phyloP scores from a whole-genome alignment of 2,113 vertebrate species.

The Peromyscus polionotus region DNA sequence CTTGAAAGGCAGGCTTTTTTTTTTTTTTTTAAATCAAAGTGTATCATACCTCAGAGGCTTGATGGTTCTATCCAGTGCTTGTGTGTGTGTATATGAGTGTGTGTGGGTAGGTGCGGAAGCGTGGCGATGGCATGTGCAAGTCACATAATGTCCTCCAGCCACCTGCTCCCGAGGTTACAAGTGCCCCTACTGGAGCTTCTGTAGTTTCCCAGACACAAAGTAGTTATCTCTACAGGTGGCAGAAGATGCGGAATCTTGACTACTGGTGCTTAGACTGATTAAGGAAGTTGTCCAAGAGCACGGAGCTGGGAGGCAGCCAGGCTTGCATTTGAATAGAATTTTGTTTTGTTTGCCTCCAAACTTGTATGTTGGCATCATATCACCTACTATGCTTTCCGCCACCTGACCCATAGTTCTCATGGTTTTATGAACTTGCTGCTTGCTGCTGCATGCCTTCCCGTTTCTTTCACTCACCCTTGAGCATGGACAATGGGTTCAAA shows the following conservation, averaged over 20 bases:
- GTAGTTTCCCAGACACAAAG: background rate
- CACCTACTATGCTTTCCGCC: background rate
- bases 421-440: background rate
- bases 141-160: background rate
- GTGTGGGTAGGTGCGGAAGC: fast-evolving
- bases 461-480: background rate
- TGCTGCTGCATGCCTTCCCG: background rate
- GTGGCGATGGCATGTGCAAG: fast-evolving
- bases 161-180: background rate
- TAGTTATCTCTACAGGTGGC: background rate
- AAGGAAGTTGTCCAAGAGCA: background rate
- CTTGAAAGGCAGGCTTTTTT: background rate
- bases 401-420: background rate
- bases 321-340: background rate
- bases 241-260: background rate
- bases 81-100: too few relatives aligned
- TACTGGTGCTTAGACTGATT: background rate
- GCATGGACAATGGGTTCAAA: background rate
- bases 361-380: background rate
- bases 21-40: background rate
- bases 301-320: background rate
- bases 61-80: background rate
- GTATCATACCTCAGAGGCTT: background rate
- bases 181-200: background rate
- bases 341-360: background rate